These are phyloP conservation scores for Formicarius rufipectus DNA, from an alignment of 2,113 vertebrate species.

Conservation along the genomic window DNA sequence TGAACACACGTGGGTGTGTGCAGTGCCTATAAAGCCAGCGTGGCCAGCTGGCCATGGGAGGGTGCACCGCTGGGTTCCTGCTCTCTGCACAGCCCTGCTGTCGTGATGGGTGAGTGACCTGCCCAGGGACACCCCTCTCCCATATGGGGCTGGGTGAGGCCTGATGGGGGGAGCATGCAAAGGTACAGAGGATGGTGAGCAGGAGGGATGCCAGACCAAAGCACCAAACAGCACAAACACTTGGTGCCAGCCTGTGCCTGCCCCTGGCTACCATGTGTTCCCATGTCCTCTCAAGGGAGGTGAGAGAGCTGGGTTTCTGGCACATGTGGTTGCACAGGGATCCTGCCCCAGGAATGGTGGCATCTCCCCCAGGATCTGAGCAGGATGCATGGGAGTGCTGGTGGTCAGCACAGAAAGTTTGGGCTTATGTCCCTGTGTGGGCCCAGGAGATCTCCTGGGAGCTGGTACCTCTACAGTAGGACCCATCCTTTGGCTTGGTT, in stretches of 20 bases:
- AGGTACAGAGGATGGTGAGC: neutral
- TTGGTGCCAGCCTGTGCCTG: neutral
- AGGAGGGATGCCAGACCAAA: neutral
- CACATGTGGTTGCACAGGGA: neutral
- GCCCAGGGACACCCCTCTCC: neutral
- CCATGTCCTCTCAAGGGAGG: neutral
- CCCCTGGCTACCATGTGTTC: neutral
- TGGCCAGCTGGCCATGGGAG: neutral
- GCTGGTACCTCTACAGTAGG: neutral
- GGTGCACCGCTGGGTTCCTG: neutral
- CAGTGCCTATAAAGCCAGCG: neutral
- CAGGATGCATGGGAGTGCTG: neutral
- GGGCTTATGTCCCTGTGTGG: neutral
- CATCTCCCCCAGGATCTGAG: neutral
- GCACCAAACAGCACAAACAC: neutral
- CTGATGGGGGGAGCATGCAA: neutral
- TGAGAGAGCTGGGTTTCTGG: neutral
- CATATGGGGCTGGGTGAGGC: neutral
- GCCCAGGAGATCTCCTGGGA: neutral
- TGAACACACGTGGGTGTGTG: neutral
- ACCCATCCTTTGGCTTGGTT: neutral
- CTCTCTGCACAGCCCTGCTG: neutral
- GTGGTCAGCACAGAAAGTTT: neutral
- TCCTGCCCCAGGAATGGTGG: neutral
- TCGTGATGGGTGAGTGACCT: conserved; percentile 54